Evolutionary conservation across 1,140 invertebrate genomes (phyloP).

Genomic region (Euwallacea similis): DNA sequence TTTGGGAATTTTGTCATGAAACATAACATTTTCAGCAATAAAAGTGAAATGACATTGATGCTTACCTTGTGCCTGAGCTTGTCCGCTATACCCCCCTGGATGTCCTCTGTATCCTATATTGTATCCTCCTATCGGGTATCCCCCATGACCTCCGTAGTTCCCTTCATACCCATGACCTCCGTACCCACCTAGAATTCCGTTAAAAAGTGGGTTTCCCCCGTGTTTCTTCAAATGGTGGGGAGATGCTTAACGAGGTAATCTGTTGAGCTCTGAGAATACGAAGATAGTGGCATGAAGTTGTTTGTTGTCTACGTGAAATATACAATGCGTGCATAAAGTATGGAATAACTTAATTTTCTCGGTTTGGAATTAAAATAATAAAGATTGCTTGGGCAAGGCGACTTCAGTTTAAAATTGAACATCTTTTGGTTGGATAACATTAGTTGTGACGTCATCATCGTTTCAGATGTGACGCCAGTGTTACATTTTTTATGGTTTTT

Average conservation of each 20-base stretch:
- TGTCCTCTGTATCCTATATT: not conserved
- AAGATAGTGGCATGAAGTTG: too few relatives aligned
- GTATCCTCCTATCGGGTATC: conserved; percentile 3
- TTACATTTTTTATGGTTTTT: too few relatives aligned
- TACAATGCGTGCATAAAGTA: too few relatives aligned
- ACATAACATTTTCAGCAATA: not conserved
- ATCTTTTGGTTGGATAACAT: too few relatives aligned
- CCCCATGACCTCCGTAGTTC: conserved; percentile 14
- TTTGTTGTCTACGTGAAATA: too few relatives aligned
- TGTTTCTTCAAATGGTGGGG: conserved; percentile 16
- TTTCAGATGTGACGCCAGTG: too few relatives aligned
- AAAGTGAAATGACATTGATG: too few relatives aligned
- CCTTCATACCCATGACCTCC: conserved; percentile 18
- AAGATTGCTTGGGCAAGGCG: too few relatives aligned
- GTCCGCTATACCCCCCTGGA: conserved; percentile 6
- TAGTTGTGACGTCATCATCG: too few relatives aligned
- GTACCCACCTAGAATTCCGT: not conserved
- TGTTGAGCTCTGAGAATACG: not conserved
- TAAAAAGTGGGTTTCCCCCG: not conserved
- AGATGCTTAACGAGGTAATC: not conserved
- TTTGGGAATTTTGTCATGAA: not conserved
- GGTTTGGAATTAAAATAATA: too few relatives aligned
- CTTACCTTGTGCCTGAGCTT: conserved; percentile 14
- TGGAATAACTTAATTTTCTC: too few relatives aligned
- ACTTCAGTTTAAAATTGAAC: too few relatives aligned